These are phyloP conservation scores for Argopecten irradians DNA, from an alignment of 1,140 invertebrate genomes.

Conservation along the genomic window DNA sequence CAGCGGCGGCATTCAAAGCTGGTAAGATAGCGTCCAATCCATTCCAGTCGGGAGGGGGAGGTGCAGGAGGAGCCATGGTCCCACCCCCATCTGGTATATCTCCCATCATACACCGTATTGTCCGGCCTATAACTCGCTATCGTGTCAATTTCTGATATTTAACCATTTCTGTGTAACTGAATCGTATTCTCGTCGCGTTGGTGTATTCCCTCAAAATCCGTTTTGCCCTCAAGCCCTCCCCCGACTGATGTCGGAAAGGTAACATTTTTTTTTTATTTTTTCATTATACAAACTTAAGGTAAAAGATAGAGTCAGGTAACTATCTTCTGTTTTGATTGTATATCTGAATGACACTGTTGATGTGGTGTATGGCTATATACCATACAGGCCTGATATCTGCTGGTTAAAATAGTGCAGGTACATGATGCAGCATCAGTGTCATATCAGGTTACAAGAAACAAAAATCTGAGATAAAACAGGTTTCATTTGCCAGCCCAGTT, in stretches of 20 bases:
- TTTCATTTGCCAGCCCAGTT: background rate
- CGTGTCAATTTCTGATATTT: background rate
- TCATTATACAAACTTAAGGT: background rate
- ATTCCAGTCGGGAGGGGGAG: constrained; percentile 80
- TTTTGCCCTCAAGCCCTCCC: background rate
- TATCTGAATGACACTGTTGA: background rate
- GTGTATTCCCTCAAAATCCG: background rate
- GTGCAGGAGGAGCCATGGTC: constrained; percentile 79
- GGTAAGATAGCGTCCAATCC: constrained; percentile 96
- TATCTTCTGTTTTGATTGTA: background rate
- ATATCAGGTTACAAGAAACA: background rate
- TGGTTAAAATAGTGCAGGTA: background rate
- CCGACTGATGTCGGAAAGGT: background rate
- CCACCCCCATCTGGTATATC: constrained; percentile 81
- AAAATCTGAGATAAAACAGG: background rate
- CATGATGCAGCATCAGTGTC: background rate
- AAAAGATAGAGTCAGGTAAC: background rate
- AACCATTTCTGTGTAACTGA: background rate
- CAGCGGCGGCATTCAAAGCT: constrained; percentile 94
- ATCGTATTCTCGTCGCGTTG: background rate
- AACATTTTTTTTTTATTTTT: constrained; percentile 13
- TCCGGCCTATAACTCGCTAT: constrained; percentile 14
- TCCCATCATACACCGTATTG: background rate
- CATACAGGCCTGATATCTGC: background rate
- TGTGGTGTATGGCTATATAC: background rate